Percentiles rank a stretch among this genome's conserved stretches.
phyloP scores from a whole-genome alignment of 2,888 invertebrate species.

The Agrilus mali region DNA sequence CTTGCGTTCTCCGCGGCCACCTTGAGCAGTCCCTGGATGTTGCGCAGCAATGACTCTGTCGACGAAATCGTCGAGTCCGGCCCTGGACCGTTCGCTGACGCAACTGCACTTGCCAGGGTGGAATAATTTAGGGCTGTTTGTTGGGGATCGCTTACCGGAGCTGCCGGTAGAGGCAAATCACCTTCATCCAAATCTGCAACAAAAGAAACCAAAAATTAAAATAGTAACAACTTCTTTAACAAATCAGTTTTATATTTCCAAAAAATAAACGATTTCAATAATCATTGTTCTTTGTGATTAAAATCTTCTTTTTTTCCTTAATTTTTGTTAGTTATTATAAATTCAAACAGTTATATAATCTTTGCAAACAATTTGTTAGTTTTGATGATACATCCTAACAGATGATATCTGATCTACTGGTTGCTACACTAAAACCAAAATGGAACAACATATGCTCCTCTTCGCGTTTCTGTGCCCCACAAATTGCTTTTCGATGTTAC shows the following conservation, averaged over 20 bases:
- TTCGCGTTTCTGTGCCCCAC: no score
- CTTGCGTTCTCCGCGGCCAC: constrained; percentile 96
- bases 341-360: no score
- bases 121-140: constrained; percentile 77
- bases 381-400: no score
- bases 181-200: constrained; percentile 64
- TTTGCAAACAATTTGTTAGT: no score
- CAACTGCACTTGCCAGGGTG: constrained; percentile 53
- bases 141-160: constrained; percentile 39
- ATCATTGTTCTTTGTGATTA: no score
- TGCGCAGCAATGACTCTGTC: constrained; percentile 85
- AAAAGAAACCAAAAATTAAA: constrained; percentile 11
- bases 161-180: constrained; percentile 49
- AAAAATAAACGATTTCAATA: no score
- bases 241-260: no score
- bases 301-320: background rate
- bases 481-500: no score
- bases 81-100: constrained; percentile 39
- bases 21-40: constrained; percentile 91
- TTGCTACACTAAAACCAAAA: no score
- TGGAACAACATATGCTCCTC: no score
- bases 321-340: no score
- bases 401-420: no score
- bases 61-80: constrained; percentile 60
- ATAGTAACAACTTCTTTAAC: constrained; percentile 1